These are phyloP conservation scores for Phaedon cochleariae DNA, from an alignment of 2,888 invertebrate genomes.

Conservation along the genomic window DNA sequence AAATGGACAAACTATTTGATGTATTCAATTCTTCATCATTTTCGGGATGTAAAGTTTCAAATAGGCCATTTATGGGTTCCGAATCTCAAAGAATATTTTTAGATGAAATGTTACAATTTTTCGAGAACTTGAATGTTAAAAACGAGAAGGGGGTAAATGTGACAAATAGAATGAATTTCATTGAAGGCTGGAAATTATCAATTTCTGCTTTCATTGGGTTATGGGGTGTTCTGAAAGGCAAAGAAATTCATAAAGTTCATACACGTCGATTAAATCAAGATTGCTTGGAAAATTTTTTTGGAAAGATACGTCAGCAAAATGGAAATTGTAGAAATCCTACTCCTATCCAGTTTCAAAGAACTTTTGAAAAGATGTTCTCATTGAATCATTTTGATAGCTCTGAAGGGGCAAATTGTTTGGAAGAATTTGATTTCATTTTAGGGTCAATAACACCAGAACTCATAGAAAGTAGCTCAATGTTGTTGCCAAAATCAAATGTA, in stretches of 20 bases:
- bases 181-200: conserved; percentile 23
- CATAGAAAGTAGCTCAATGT: not conserved
- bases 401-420: conserved; percentile 12
- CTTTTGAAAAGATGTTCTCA: conserved; percentile 5
- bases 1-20: no score
- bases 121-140: not conserved
- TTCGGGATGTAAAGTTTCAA: not conserved
- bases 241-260: conserved; percentile 24
- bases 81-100: conserved; percentile 25
- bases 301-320: no score
- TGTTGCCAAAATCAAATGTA: not conserved
- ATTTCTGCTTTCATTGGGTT: conserved; percentile 18
- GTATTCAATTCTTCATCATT: conserved; percentile 29
- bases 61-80: conserved; percentile 25
- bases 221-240: conserved; percentile 25
- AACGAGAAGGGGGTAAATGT: conserved; percentile 13
- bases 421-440: conserved; percentile 3
- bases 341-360: conserved; percentile 6
- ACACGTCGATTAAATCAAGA: conserved; percentile 38
- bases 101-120: conserved; percentile 8
- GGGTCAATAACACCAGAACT: conserved; percentile 3
- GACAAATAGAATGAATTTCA: conserved; percentile 29
- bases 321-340: conserved; percentile 11
- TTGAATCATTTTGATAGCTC: conserved; percentile 5
- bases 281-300: no score